Base-by-base conservation (phyloP, 1,140 invertebrate species). In the Oreohelix idahoensis region DNA sequence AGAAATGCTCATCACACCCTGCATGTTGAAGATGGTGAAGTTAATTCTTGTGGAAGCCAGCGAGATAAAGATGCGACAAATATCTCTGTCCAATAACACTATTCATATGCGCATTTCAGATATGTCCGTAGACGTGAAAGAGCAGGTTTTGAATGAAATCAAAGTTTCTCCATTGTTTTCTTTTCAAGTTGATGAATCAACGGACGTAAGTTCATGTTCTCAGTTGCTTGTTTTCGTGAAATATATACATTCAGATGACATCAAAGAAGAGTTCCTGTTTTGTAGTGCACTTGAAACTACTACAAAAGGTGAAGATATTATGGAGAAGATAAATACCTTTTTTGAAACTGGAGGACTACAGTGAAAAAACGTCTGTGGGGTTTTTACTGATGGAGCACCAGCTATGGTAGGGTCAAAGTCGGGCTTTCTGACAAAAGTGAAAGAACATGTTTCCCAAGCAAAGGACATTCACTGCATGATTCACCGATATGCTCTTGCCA, bases 391-490 rank as follows among this genome's bases (percentile, higher is more conserved):
- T 66, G 23, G 42, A 45, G 42, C 15, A 45, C 42, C 42, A 45
- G 15, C 42, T 15, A 45, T 58, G 23, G 8, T 26, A 23, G 51
- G 23, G 51, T 58, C 51, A 58, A 58, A 17, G 51, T 58, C 26
- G 23, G n/a, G 51, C 51, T 10, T 58, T 58, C 51, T 11, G 51
- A 58, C 26, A 58, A 58, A 42, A 81, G 79, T 81, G 63, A 81
- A 58, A 70, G 35, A 82, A 32, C 23, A 74, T 51, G 71, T 35
- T 73, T 42, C 42, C 70, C 70, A 82, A 63, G 42, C 45, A 2
- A n/a, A n/a, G n/a, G n/a, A n/a, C n/a, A n/a, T n/a, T n/a, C n/a
- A 51, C 80, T 82, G 80, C 80, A 82, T 82, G 80, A 74, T 74
- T 63, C 80, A 82, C 70, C 32, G 69, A 75, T 58, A 53, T 36